A percentile compares a stretch with the other conserved stretches of the same genome.
These are phyloP conservation scores for Cephalophus harveyi DNA, from an alignment of 2,113 vertebrate species.

Conservation along the genomic window DNA sequence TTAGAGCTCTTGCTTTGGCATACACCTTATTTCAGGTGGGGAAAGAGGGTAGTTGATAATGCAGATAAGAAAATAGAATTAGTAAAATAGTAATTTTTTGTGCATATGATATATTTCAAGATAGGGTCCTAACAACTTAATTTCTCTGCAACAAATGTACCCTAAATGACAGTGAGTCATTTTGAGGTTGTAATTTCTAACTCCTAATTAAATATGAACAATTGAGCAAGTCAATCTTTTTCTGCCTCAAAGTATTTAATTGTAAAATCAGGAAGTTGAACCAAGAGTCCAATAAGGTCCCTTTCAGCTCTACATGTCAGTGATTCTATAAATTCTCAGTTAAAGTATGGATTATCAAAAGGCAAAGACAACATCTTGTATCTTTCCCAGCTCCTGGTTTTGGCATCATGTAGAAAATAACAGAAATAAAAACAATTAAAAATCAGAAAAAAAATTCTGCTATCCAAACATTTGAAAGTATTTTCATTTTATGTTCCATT, in stretches of 20 bases:
- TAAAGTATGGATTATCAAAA: conserved; percentile 7
- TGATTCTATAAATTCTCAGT: conserved; percentile 10
- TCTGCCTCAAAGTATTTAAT: background rate
- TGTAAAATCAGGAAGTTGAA: conserved; percentile 27
- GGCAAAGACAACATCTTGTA: background rate
- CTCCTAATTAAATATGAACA: conserved; percentile 26
- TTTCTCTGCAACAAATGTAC: background rate
- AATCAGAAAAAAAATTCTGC: background rate
- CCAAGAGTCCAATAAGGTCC: background rate
- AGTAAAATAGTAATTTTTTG: background rate
- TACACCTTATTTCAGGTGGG: background rate
- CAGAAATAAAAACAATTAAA: conserved; percentile 40
- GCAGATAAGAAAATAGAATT: conserved; percentile 9
- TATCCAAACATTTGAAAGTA: background rate
- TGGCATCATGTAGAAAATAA: conserved; percentile 8
- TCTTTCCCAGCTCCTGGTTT: conserved; percentile 7
- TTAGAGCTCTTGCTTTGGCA: conserved; percentile 30
- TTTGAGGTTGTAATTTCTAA: conserved; percentile 20
- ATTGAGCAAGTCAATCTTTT: background rate
- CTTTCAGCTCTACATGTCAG: conserved; percentile 9
- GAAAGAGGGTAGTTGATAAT: background rate
- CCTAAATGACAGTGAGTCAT: background rate
- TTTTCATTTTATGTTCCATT: conserved; percentile 14
- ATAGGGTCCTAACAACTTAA: background rate
- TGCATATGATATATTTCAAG: conserved; percentile 11